phyloP scores from a whole-genome alignment of 2,888 invertebrate species.

The Melieria crassipennis region DNA sequence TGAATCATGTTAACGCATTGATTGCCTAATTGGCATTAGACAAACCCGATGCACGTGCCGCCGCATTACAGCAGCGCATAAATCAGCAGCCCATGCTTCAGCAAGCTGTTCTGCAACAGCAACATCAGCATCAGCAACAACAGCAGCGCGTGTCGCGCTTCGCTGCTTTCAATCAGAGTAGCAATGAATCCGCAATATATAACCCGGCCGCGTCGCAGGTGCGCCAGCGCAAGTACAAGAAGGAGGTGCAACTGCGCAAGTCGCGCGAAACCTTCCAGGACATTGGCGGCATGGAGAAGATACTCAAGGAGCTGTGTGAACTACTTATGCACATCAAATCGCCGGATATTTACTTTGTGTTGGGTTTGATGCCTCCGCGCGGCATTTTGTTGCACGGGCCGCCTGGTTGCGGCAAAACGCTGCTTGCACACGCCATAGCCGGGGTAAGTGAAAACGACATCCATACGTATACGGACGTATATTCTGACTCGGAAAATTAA shows the following conservation, averaged over 20 bases:
- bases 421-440: slow-evolving; percentile 83
- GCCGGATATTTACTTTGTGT: slow-evolving; percentile 85
- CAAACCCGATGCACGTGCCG: background rate
- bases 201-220: slow-evolving; percentile 27
- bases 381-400: slow-evolving; percentile 96
- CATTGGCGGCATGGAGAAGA: slow-evolving; percentile 83
- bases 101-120: slow-evolving; percentile 37
- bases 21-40: background rate
- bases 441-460: slow-evolving; percentile 69
- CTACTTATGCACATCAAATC: slow-evolving; percentile 87
- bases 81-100: slow-evolving; percentile 35
- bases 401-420: slow-evolving; percentile 92
- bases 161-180: slow-evolving; percentile 35
- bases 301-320: slow-evolving; percentile 77
- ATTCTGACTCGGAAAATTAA: background rate
- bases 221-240: slow-evolving; percentile 55
- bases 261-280: slow-evolving; percentile 65
- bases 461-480: too few species aligned
- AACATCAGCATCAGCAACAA: slow-evolving; percentile 36
- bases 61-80: slow-evolving; percentile 52
- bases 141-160: slow-evolving; percentile 35
- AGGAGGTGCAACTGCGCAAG: slow-evolving; percentile 52
- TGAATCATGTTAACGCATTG: too few species aligned
- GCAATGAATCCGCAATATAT: slow-evolving; percentile 38
- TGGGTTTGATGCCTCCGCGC: slow-evolving; percentile 88